Base-by-base conservation (phyloP, 1,140 invertebrate species). In the Oryctes rhinoceros region DNA sequence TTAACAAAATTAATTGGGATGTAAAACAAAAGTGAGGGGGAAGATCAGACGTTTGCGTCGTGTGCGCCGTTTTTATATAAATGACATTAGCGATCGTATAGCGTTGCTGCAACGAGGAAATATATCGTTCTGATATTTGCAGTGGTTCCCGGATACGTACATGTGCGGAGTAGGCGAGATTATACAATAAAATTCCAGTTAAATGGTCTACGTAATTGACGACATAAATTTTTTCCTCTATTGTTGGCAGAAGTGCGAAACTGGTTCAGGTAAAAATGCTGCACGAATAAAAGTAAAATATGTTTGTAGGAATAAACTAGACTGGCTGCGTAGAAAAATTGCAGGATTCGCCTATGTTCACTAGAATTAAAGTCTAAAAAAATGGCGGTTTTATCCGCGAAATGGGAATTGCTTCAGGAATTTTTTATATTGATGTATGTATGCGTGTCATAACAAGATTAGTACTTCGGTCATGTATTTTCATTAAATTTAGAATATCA, bases 141-240 rank as follows among this genome's bases (percentile, higher is more conserved):
- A 71, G 65, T 59, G 11, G 18, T 71, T 30, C 10, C 20, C 65
- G 65, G 15, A 71, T 71, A 4, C 20, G 65, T 9, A 39, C 3
- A 39, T 39, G 10, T 37, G 13, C 24, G 24, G 35, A 71, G 24
- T 37, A 20, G 20, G 24, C 20, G n/a, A 37, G 35, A 71, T 71
- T 71, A 71, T 20, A 71, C n/a, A 71, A 71, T 24, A 37, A 71
- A 71, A 71, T 30, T 71, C 6, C 20, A 30, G 65, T 71, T 71
- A 71, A 71, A 71, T 71, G 65, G 20, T 71, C 20, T 71, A 37
- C 65, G 20, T 71, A 71, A 71, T 71, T 71, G 65, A 24, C 65
- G 1, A 71, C 65, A 71, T 71, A 71, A 71, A 71, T 67, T 71
- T 24, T 30, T 35, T 71, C 65, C 10, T 4, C 6, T 35, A 30